Conservation (phyloP, 2,888 invertebrate genomes). For the Zootermopsis nevadensis region DNA sequence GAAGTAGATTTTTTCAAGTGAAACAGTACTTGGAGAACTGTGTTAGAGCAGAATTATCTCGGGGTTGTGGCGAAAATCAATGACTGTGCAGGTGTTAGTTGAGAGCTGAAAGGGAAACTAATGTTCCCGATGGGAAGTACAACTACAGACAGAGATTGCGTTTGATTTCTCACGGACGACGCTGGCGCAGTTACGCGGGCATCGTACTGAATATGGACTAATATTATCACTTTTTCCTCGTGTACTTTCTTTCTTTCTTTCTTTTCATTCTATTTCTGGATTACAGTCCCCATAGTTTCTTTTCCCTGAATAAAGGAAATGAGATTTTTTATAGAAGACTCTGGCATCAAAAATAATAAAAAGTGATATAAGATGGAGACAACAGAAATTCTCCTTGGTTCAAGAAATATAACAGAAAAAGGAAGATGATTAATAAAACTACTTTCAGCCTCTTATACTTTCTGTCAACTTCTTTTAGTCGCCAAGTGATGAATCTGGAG, state of each 20-base stretch:
- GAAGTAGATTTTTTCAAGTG: too few relatives aligned
- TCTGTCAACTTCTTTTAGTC: neutral
- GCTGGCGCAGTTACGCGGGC: neutral
- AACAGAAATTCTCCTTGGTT: neutral
- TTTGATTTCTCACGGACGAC: neutral
- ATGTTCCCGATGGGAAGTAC: neutral
- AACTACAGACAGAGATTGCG: neutral
- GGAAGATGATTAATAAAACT: neutral
- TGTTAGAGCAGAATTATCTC: neutral
- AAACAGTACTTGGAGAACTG: neutral
- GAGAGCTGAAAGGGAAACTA: neutral
- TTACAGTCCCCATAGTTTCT: neutral
- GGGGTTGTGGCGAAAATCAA: neutral
- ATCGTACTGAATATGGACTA: neutral
- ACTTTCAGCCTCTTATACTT: neutral
- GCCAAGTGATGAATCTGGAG: neutral
- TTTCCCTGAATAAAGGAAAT: conserved; percentile 25
- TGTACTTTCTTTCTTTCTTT: neutral
- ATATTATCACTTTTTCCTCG: neutral
- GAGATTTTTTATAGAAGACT: conserved; percentile 10
- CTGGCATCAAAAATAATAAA: conserved; percentile 15
- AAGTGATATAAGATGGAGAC: neutral
- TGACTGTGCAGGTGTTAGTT: neutral
- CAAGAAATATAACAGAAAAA: neutral
- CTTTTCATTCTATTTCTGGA: neutral